These are phyloP conservation scores for Apaloderma vittatum DNA, from an alignment of 2,113 vertebrate genomes.

Conservation along the genomic window DNA sequence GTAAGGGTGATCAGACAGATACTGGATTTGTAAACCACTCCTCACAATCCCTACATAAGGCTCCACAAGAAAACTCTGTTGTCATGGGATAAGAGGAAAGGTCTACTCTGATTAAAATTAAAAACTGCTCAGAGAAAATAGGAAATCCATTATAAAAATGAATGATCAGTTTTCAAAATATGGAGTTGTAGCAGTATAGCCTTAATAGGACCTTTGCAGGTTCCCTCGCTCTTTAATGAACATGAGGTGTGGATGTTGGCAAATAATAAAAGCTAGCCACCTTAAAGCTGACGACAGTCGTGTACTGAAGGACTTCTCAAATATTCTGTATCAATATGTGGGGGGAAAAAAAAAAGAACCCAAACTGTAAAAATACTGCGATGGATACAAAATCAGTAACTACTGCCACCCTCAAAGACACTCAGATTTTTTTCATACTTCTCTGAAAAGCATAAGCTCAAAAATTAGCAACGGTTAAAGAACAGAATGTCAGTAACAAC, in stretches of 20 bases:
- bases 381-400: not conserved
- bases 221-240: not conserved
- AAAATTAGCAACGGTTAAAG: not conserved
- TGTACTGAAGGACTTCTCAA: not conserved
- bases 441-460: not conserved
- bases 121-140: not conserved
- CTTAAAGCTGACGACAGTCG: not conserved
- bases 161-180: not conserved
- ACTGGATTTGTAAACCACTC: not conserved
- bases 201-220: not conserved
- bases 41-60: not conserved
- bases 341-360: not conserved
- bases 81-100: not conserved
- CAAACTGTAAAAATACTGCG: not conserved
- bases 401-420: not conserved
- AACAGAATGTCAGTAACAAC: not conserved
- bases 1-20: not conserved
- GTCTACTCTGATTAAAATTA: not conserved
- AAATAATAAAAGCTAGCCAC: not conserved
- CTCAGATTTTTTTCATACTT: not conserved
- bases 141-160: not conserved
- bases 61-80: not conserved
- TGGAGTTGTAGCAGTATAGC: not conserved
- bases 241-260: not conserved
- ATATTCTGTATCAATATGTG: not conserved